Evolutionary conservation across 2,113 vertebrate species (phyloP), one percentile per base, ranked within the genome.

Genomic region (Hemibagrus wyckioides): DNA sequence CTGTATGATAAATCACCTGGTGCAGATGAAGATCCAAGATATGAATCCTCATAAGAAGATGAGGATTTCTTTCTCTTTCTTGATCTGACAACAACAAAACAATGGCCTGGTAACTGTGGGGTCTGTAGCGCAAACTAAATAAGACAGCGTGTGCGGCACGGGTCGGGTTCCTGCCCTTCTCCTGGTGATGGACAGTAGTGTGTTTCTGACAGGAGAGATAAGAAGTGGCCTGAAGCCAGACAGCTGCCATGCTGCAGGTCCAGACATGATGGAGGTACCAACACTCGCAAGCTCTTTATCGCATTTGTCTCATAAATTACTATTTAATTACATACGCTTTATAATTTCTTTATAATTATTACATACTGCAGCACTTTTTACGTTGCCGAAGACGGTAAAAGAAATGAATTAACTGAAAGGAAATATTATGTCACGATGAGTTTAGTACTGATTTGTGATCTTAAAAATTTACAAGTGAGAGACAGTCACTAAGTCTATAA

Each of bases 211-310:
- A 65, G 81, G 39, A 65, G 75, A 65, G 28, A 65, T 48, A 82
- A 82, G 6, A 39, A 2, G 36, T 59, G 56, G 59, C 81, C 81
- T 83, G 81, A 50, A 44, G 81, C 57, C 81, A 83, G 28, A 48
- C 81, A 83, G 81, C 81, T 83, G 81, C 81, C 39, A 50, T 30
- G 41, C 9, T 65, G 41, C 81, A 83, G 59, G 81, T 83, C 59
- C 39, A 21, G 81, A 83, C 81, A 30, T 8, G 57, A 59, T 63
- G 57, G 25, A 44, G 23, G 57, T 63, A 30, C 48, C 75, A 19
- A 17, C 75, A 30, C 44, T 30, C 75, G 17, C 28, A 11, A 48
- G 28, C 52, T 52, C 73, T 30, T 30, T 52, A 77, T 50, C 15
- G 28, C 21, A 44, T 59, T 59, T 82, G 57, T 41, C 75, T 10